Evolutionary conservation across 2,888 invertebrate species (phyloP).

Genomic region (Drosophila hamatofila): DNA sequence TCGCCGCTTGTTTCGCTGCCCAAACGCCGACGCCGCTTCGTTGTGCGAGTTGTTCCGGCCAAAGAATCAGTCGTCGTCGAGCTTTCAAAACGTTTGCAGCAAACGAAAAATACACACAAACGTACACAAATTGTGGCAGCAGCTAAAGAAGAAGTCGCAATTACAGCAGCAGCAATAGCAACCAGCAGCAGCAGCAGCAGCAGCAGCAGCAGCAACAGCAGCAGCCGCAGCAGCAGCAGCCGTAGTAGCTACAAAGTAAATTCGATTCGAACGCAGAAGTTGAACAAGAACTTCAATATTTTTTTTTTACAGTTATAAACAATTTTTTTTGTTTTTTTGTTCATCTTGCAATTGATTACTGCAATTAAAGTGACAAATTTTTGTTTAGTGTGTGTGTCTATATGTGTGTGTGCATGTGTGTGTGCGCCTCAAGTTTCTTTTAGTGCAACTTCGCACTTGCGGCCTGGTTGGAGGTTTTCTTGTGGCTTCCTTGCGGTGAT

Average conservation of each 20-base stretch:
- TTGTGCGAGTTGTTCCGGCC: slow-evolving; percentile 69
- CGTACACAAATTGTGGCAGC: slow-evolving; percentile 39
- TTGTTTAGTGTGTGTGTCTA: slow-evolving; percentile 9
- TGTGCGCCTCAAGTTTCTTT: slow-evolving; percentile 7
- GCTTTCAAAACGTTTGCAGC: slow-evolving; percentile 84
- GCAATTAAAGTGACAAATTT: slow-evolving; percentile 45
- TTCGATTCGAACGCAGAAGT: slow-evolving; percentile 8
- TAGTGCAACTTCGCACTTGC: slow-evolving; percentile 34
- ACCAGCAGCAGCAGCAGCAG: slow-evolving; percentile 17
- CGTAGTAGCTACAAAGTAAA: slow-evolving; percentile 45
- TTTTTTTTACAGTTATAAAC: slow-evolving; percentile 30
- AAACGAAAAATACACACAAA: slow-evolving; percentile 49
- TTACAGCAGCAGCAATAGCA: slow-evolving; percentile 38
- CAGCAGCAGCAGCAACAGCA: slow-evolving; percentile 46
- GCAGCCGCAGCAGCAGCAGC: slow-evolving; percentile 41
- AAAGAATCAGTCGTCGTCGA: slow-evolving; percentile 84
- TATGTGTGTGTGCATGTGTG: slow-evolving; percentile 2
- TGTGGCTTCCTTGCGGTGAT: slow-evolving; percentile 78
- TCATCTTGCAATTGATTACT: slow-evolving; percentile 27
- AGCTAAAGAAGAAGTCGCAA: slow-evolving; percentile 47
- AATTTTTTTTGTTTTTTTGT: slow-evolving; percentile 4
- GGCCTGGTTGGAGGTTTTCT: slow-evolving; percentile 45
- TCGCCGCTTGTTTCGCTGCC: slow-evolving; percentile 24
- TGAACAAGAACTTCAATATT: slow-evolving; percentile 7
- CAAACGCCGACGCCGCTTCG: slow-evolving; percentile 60